Evolutionary conservation across 2,888 invertebrate genomes (phyloP).

Genomic region (Scaptomyza caliginosa): DNA sequence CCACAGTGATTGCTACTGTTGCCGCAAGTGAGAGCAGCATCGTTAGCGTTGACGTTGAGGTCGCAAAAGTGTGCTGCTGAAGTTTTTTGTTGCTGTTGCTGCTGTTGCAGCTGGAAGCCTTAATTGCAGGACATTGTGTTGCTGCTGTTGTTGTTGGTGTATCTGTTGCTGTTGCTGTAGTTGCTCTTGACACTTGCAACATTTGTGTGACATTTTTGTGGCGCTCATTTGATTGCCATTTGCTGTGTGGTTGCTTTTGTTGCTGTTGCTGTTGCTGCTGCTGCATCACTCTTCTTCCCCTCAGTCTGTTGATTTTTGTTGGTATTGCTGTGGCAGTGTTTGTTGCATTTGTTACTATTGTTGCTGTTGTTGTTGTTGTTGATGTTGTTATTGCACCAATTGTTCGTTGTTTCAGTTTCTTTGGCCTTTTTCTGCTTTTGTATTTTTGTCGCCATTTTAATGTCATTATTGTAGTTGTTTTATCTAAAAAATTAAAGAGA

Average conservation of each 20-base stretch:
- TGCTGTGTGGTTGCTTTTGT: conserved; percentile 24
- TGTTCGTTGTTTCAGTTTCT: conserved; percentile 72
- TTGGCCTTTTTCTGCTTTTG: conserved; percentile 80
- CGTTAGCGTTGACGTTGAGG: conserved; percentile 52
- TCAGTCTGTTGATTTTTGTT: conserved; percentile 66
- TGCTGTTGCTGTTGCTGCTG: conserved; percentile 9
- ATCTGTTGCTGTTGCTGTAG: conserved; percentile 42
- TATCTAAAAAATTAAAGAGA: conserved; percentile 68
- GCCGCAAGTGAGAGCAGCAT: conserved; percentile 54
- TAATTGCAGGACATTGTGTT: conserved; percentile 61
- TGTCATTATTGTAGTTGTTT: conserved; percentile 80
- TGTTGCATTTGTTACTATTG: conserved; percentile 24
- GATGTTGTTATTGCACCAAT: conserved; percentile 60
- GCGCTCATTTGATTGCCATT: conserved; percentile 65
- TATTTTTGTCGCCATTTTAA: conserved; percentile 83
- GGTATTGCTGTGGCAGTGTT: conserved; percentile 31
- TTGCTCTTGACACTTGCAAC: conserved; percentile 48
- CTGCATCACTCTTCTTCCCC: conserved; percentile 29
- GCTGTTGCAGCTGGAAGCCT: conserved; percentile 59
- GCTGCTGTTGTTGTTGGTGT: conserved; percentile 49
- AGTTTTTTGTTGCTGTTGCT: conserved; percentile 2
- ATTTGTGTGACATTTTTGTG: conserved; percentile 61
- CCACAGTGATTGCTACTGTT: conserved; percentile 40
- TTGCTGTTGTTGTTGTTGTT: conserved; percentile 49
- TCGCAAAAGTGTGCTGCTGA: conserved; percentile 44